Conservation (phyloP, 2,113 vertebrate genomes). For the Pelobates fuscus region DNA sequence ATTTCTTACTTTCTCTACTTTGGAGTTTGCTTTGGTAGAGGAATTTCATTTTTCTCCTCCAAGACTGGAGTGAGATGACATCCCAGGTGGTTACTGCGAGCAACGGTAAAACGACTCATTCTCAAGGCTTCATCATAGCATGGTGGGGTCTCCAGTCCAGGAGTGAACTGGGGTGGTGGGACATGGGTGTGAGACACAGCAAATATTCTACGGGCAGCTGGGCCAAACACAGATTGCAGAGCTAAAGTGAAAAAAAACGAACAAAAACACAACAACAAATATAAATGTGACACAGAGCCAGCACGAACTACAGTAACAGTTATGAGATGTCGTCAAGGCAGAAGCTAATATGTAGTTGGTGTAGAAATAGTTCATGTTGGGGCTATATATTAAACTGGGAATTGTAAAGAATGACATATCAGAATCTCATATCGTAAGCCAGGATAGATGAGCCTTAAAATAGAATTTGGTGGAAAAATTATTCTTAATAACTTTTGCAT, state of each 20-base stretch:
- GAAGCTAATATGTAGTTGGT: too few relatives aligned
- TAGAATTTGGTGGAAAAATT: too few relatives aligned
- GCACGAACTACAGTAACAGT: too few relatives aligned
- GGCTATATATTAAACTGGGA: too few relatives aligned
- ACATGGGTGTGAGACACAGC: slow-evolving; percentile 66
- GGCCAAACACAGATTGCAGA: slow-evolving; percentile 70
- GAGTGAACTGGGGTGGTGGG: slow-evolving; percentile 5
- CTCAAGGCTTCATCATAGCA: slow-evolving; percentile 72
- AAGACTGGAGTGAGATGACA: slow-evolving; percentile 62
- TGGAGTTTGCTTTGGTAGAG: slow-evolving; percentile 8
- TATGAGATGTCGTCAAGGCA: too few relatives aligned
- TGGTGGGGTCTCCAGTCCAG: slow-evolving; percentile 62
- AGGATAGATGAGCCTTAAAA: too few relatives aligned
- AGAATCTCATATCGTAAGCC: too few relatives aligned
- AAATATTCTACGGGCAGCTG: slow-evolving; percentile 70
- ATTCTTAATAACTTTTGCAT: too few relatives aligned
- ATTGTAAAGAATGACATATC: too few relatives aligned
- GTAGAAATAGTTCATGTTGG: too few relatives aligned
- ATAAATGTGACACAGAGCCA: too few relatives aligned
- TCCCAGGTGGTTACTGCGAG: slow-evolving; percentile 60
- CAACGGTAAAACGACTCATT: slow-evolving; percentile 70
- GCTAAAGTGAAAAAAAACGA: slow-evolving; percentile 56
- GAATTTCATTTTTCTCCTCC: slow-evolving; percentile 57
- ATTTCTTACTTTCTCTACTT: too few relatives aligned
- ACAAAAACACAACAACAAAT: background rate